Evolutionary conservation across 2,888 invertebrate species (phyloP), one percentile per base, ranked within the genome.

Genomic region (Apamea epomidion): DNA sequence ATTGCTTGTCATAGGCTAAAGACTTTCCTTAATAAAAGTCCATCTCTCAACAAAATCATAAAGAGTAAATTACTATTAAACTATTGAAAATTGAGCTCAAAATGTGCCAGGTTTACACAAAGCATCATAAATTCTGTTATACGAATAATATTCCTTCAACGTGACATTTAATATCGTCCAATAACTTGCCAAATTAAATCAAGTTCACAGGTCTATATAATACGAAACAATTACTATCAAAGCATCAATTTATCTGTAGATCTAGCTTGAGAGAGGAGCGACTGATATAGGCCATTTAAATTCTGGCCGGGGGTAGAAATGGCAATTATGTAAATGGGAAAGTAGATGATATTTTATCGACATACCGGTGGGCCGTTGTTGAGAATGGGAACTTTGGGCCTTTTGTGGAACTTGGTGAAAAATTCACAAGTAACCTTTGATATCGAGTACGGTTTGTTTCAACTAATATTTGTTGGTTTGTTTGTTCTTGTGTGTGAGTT

Each of bases 321-420:
- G 81, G 82, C 89, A 89, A 90, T 86, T 89, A 88, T 86, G 86
- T 87, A 88, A 87, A 87, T 88, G 25, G 75, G 42, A 48, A 68
- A 74, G 65, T 14, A 68, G 78, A 83, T 84, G 78, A 90, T 86
- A 89, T 90, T 90, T 87, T 86, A 89, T 89, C 86, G 77, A 74
- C 65, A 77, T 74, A 45, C 68, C 78, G 58, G 73, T 68, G 77
- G 70, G 14, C 48, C 84, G 76, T 84, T 84, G 74, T 85, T 69
- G 60, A 37, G 54, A 60, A 60, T 77, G 80, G 68, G 67, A 48
- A 69, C 67, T 78, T 88, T 37, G 32, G 54, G 68, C 70, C 32
- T 70, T 78, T 74, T 70, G 51, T 64, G 62, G 64, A 72, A 78
- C 58, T 79, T 75, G 54, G 62, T 12, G 64, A 74, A 82, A 82